Base-by-base conservation (phyloP, 1,140 invertebrate species). In the Hyles vespertilio region DNA sequence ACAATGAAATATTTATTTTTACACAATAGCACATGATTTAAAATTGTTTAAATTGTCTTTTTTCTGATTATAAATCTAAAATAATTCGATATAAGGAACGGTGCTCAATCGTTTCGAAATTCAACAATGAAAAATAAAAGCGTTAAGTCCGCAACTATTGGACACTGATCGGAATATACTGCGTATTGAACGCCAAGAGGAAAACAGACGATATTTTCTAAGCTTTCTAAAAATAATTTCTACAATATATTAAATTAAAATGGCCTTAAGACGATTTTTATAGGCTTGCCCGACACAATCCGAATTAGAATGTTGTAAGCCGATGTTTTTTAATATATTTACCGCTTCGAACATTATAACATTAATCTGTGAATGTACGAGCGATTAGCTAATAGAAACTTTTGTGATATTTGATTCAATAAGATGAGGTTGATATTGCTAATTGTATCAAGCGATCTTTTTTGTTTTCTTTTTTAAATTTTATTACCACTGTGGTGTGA, bases 151-250 rank as follows among this genome's bases (percentile, higher is more conserved):
- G 9, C 54, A 59, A 55, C 51, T 51, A 32, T 33, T 34, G 52
- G 79, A 84, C 80, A 74, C 61, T 84, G 67, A 84, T 82, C 76
- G 67, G 22, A 74, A 84, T 84, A 82, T 82, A 84, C 79, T 48
- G 70, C 61, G 61, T 60, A 77, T 74, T 71, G 63, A 67, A 57
- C 62, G 70, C 65, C 71, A 55, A 68, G 72, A 62, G 71, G 71
- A 56, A 77, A 84, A 76, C 66, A 70, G 72, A 74, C 58, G 65
- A 65, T 75, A 65, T 75, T 75, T 69, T 70, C 62, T 65, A 72
- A 66, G 63, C 48, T 59, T 69, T 67, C 62, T 56, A 51, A 68
- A 69, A 72, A 79, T 73, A 67, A 76, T 74, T 69, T 71, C 64
- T 44, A 64, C 77, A 67, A 78, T 78, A 78, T 76, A 81, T 80